Evolutionary conservation across 2,888 invertebrate species (phyloP).

Genomic region (Euphydryas editha): DNA sequence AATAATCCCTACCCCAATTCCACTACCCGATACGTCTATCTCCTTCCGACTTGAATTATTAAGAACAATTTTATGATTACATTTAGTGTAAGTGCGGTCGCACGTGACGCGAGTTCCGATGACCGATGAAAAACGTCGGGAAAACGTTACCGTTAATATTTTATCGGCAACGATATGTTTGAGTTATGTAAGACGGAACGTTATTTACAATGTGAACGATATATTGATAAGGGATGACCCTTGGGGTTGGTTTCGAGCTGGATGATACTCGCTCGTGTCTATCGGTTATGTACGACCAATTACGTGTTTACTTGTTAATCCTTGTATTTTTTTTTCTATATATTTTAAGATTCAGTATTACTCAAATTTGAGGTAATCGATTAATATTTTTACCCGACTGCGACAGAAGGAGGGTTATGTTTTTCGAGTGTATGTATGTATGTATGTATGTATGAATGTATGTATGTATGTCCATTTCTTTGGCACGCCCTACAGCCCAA

Average conservation of each 20-base stretch:
- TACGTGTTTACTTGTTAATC: neutral
- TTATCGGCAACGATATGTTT: constrained; percentile 81
- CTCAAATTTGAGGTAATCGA: too few species aligned
- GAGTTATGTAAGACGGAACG: constrained; percentile 75
- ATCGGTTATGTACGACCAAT: too few species aligned
- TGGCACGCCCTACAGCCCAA: too few species aligned
- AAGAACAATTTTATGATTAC: constrained; percentile 83
- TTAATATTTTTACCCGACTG: too few species aligned
- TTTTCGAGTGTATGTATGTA: too few species aligned
- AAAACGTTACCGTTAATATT: constrained; percentile 79
- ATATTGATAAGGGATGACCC: constrained; percentile 68
- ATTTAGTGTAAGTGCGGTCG: constrained; percentile 76
- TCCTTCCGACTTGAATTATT: constrained; percentile 72
- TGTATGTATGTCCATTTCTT: too few species aligned
- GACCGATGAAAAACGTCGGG: constrained; percentile 76
- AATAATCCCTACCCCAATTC: constrained; percentile 68
- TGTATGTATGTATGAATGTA: too few species aligned
- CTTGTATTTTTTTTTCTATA: neutral
- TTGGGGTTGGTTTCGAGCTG: neutral
- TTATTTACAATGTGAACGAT: constrained; percentile 81
- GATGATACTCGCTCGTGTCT: neutral
- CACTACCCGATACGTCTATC: constrained; percentile 50
- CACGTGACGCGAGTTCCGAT: constrained; percentile 75
- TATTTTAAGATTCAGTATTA: too few species aligned
- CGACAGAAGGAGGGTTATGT: too few species aligned